Percentiles rank a stretch among this genome's conserved stretches.
Evolutionary conservation across 2,888 invertebrate genomes (phyloP).

Genomic region (Brachypterus glaber): DNA sequence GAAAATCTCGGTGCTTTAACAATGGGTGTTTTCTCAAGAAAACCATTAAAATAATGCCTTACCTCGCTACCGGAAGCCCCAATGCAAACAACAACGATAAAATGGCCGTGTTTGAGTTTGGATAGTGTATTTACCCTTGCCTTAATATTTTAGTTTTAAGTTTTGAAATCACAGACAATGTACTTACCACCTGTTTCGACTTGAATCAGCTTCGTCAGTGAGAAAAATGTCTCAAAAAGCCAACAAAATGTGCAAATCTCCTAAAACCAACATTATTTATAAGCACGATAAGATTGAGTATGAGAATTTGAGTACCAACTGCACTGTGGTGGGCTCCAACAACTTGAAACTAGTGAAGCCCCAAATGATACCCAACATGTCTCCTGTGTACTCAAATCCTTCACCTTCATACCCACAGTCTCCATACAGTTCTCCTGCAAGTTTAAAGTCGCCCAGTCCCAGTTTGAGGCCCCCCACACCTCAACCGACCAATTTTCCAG

Average conservation of each 20-base stretch:
- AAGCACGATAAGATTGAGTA: constrained; percentile 36
- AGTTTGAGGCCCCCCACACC: constrained; percentile 38
- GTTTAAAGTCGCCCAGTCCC: constrained; percentile 37
- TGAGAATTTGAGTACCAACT: constrained; percentile 40
- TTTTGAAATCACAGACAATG: constrained; percentile 21
- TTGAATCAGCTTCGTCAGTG: constrained; percentile 12
- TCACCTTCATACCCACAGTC: constrained; percentile 35
- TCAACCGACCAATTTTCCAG: constrained; percentile 38
- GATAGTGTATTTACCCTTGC: no score
- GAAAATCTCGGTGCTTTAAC: no score
- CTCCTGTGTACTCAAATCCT: constrained; percentile 35
- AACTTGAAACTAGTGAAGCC: constrained; percentile 40
- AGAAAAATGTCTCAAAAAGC: constrained; percentile 39
- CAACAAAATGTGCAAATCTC: constrained; percentile 42
- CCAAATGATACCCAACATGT: constrained; percentile 35
- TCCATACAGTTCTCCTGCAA: constrained; percentile 39
- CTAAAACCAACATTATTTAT: constrained; percentile 28
- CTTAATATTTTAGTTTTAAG: no score
- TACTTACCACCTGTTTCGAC: not conserved
- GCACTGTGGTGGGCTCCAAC: constrained; percentile 41
- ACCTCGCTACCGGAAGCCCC: constrained; percentile 23
- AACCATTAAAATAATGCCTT: constrained; percentile 36
- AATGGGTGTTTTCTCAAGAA: no score
- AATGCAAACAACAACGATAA: constrained; percentile 35
- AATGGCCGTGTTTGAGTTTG: constrained; percentile 43